Evolutionary conservation across 2,888 invertebrate genomes (phyloP), one percentile per base, ranked within the genome.

Genomic region (Tricholauxania praeusta): DNA sequence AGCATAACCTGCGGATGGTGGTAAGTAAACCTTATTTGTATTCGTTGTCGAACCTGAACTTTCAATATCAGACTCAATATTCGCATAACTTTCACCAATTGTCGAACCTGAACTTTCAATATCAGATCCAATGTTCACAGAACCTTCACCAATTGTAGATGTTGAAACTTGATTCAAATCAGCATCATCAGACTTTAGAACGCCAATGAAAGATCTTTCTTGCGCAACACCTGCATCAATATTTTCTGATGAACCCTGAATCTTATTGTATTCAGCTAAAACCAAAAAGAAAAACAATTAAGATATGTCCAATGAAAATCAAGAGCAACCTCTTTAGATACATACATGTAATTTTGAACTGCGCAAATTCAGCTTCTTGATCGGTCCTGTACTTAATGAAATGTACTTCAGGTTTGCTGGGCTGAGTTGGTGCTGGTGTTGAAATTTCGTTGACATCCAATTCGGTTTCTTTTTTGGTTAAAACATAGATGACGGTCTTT

Each of bases 321-420:
- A n/a, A 39, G 22, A 28, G 3, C n/a, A 59, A 19, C 10, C 4
- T 8, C 6, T 39, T 22, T 51, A 3, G 10, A 7, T 66, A 17
- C 78, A 78, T 70, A 86, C 86, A 84, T 80, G 86, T 86, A 76
- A 87, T 87, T 77, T 83, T 81, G 71, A 81, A 82, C 76, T 86
- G 86, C 55, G 86, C 86, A 76, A 84, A 84, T 15, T 77, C 76
- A 3, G 86, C 86, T 79, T 87, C 87, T 47, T 84, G 84, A 1
- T 85, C 84, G 52, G 86, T 86, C 75, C 84, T 86, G 80, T 87
- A 87, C 71, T 87, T 87, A 72, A 87, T 83, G 77, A 87, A 87
- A 86, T 84, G 85, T 47, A 87, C 84, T 73, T 87, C 87, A 0
- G 87, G 87, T 78, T 87, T 87, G 79, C 82, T 82, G 77, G 86